Evolutionary conservation across 1,140 invertebrate species (phyloP).

Genomic region (Trachymyrmex cornetzi): DNA sequence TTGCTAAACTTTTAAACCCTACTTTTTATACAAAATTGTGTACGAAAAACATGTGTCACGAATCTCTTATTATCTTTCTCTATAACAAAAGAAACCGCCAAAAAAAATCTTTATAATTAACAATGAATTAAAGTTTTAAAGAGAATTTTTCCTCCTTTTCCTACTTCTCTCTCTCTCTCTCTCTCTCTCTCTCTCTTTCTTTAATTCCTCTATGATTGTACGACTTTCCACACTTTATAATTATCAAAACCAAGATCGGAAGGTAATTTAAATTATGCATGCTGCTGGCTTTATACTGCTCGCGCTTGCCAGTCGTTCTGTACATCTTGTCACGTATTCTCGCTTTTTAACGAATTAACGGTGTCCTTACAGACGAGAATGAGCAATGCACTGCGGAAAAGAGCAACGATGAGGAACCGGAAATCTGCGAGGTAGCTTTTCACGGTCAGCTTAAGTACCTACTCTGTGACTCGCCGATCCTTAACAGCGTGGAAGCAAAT

Average conservation of each 20-base stretch:
- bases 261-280: constrained; percentile 65
- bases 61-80: background rate
- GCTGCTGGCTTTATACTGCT: constrained; percentile 43
- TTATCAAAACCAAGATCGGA: constrained; percentile 25
- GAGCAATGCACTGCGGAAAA: constrained; percentile 51
- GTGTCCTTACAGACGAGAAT: constrained; percentile 73
- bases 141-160: background rate
- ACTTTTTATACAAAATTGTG: constrained; percentile 7
- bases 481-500: constrained; percentile 55
- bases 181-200: background rate
- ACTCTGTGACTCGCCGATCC: constrained; percentile 68
- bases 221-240: constrained; percentile 6
- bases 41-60: background rate
- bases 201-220: background rate
- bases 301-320: constrained; percentile 37
- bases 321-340: background rate
- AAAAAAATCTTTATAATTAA: constrained; percentile 1
- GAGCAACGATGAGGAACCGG: constrained; percentile 65
- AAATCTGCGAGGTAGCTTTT: constrained; percentile 71
- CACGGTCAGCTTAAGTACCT: constrained; percentile 72
- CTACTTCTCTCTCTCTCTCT: background rate
- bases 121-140: background rate
- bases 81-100: background rate
- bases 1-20: constrained; percentile 14
- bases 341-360: constrained; percentile 42